phyloP scores from a whole-genome alignment of 2,113 vertebrate genomes.

The Paramisgurnus dabryanus region DNA sequence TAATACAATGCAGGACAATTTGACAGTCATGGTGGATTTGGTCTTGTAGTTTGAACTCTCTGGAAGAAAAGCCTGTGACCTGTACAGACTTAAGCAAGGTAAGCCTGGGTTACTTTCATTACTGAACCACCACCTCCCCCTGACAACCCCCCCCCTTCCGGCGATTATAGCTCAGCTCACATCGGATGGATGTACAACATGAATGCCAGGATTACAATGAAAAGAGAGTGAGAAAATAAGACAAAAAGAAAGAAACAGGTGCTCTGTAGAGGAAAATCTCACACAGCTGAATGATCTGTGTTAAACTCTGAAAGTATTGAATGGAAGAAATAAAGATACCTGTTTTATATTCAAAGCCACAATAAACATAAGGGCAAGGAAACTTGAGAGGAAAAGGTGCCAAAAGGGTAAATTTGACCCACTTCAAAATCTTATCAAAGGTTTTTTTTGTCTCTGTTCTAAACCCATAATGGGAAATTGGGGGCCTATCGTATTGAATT shows the following conservation, averaged over 20 bases:
- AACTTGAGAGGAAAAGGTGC: background rate
- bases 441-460: no score
- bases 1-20: no score
- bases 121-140: background rate
- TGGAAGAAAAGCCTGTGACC: constrained; percentile 35
- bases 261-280: constrained; percentile 7
- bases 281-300: background rate
- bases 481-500: no score
- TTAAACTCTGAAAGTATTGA: constrained; percentile 28
- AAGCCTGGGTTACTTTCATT: constrained; percentile 55
- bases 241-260: background rate
- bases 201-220: constrained; percentile 55
- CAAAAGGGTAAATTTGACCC: background rate
- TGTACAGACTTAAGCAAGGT: constrained; percentile 42
- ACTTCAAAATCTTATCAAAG: background rate
- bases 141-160: no score
- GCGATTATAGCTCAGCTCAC: no score
- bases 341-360: constrained; percentile 29
- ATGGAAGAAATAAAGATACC: constrained; percentile 30
- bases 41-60: constrained; percentile 33
- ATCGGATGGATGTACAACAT: constrained; percentile 1
- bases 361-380: constrained; percentile 22
- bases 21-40: no score
- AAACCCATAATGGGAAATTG: no score
- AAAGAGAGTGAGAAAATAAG: constrained; percentile 40